Percentiles rank a stretch among this genome's conserved stretches.
Conservation (phyloP, 2,113 vertebrate genomes). For the Alethe diademata region DNA sequence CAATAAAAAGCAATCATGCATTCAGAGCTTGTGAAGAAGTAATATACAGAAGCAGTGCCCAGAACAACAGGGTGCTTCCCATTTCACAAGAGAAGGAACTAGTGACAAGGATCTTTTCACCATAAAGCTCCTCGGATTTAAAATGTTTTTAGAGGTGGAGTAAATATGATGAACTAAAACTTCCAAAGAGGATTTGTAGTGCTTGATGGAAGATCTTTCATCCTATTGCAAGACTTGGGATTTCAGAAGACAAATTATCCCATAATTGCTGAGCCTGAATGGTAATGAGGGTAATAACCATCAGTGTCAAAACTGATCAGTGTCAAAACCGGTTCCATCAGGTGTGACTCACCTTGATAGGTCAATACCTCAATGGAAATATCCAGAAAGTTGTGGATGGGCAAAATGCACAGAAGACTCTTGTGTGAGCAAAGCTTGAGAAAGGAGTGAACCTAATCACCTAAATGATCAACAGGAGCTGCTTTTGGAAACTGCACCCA, state of each 20-base stretch:
- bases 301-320: not conserved
- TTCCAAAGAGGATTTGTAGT: not conserved
- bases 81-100: not conserved
- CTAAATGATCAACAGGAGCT: not conserved
- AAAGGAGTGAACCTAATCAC: not conserved
- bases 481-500: not conserved
- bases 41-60: not conserved
- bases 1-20: slow-evolving; percentile 52
- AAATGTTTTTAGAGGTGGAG: not conserved
- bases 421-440: not conserved
- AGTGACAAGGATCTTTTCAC: not conserved
- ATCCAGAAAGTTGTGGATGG: not conserved
- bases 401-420: not conserved
- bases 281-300: not conserved
- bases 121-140: not conserved
- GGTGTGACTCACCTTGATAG: not conserved
- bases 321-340: not conserved
- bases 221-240: not conserved
- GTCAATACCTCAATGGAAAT: not conserved
- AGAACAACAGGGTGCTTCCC: not conserved
- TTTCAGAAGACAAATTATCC: not conserved
- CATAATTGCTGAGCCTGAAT: not conserved
- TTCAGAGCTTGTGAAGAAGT: not conserved
- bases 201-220: not conserved
- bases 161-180: not conserved